A percentile compares a stretch with the other conserved stretches of the same genome.
These are phyloP conservation scores for Drosophila diplacantha DNA, from an alignment of 2,888 invertebrate genomes.

Conservation along the genomic window DNA sequence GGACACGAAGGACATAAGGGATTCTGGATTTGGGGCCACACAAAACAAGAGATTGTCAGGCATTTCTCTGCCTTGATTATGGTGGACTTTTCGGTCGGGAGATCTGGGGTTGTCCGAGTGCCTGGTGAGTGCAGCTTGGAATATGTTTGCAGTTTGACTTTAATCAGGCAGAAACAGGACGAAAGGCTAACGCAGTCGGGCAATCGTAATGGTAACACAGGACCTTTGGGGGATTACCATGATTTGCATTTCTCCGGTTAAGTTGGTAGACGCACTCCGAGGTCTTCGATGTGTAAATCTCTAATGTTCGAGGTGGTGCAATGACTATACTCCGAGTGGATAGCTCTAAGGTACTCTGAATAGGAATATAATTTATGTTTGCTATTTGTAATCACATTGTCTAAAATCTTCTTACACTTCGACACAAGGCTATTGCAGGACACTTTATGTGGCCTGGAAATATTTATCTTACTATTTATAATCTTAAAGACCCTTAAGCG, in stretches of 20 bases:
- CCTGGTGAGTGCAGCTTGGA: constrained; percentile 22
- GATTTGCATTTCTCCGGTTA: constrained; percentile 29
- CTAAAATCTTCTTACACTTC: background rate
- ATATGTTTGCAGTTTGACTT: constrained; percentile 37
- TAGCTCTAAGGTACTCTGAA: background rate
- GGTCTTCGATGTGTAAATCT: constrained; percentile 6
- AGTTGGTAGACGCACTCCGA: constrained; percentile 2
- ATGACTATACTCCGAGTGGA: background rate
- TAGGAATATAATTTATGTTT: background rate
- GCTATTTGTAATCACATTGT: background rate
- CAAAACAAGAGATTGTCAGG: constrained; percentile 32
- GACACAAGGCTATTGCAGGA: background rate
- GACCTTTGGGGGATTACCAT: constrained; percentile 15
- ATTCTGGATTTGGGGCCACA: constrained; percentile 17
- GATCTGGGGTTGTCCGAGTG: constrained; percentile 8
- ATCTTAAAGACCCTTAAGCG: background rate
- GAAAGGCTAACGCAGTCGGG: constrained; percentile 3
- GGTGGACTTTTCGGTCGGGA: constrained; percentile 17
- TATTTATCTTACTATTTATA: background rate
- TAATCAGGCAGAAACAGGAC: constrained; percentile 37
- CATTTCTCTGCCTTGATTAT: constrained; percentile 31
- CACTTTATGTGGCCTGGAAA: background rate
- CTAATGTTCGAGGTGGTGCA: background rate
- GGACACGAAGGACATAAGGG: constrained; percentile 11
- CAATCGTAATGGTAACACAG: constrained; percentile 29